These are phyloP conservation scores for Pseudomyrmex concolor DNA, from an alignment of 1,140 invertebrate genomes.

Conservation along the genomic window DNA sequence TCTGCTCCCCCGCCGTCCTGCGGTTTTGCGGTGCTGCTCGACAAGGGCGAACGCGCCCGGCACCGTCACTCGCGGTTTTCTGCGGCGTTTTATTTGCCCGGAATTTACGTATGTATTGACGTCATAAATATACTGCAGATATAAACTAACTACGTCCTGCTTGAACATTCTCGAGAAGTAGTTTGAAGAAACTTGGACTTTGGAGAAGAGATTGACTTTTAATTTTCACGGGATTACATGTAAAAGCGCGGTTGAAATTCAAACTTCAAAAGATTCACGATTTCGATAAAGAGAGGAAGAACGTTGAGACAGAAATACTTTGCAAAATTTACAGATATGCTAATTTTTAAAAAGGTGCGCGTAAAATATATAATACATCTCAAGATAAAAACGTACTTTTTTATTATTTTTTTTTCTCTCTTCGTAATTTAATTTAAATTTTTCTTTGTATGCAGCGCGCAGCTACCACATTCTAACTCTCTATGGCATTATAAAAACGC, in stretches of 20 bases:
- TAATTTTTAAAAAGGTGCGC: too few species aligned
- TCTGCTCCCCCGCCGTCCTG: conserved; percentile 47
- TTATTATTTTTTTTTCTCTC: background rate
- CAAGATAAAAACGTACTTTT: background rate
- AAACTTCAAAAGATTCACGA: background rate
- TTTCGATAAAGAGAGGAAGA: background rate
- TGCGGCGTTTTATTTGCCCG: background rate
- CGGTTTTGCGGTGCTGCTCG: conserved; percentile 70
- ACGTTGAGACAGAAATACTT: too few species aligned
- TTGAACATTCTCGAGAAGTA: conserved; percentile 2
- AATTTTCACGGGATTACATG: background rate
- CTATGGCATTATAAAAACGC: conserved; percentile 11
- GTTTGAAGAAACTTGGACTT: background rate
- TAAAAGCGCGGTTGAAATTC: background rate
- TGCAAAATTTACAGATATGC: too few species aligned
- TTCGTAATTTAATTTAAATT: conserved; percentile 15
- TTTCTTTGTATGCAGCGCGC: background rate
- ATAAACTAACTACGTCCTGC: background rate
- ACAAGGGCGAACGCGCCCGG: conserved; percentile 31
- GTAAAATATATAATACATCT: too few species aligned
- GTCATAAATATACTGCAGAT: conserved; percentile 12
- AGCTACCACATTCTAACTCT: background rate
- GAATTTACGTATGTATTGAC: background rate
- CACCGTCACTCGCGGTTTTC: conserved; percentile 37
- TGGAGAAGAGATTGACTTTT: background rate